Base-by-base conservation (phyloP, 1,140 invertebrate genomes). In the Choristoneura fumiferana region DNA sequence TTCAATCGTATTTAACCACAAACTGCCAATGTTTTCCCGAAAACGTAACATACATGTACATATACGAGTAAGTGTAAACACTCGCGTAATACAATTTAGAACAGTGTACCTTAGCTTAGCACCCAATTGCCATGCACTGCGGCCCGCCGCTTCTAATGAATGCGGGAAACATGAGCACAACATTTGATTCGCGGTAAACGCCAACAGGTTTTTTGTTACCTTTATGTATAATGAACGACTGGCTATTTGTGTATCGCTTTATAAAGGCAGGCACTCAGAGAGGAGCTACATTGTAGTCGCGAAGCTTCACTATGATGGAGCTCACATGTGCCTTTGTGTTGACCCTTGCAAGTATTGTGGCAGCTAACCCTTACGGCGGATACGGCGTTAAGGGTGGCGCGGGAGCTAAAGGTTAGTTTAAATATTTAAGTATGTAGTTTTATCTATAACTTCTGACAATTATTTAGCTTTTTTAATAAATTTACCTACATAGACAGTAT, bases 241-340 rank as follows among this genome's bases (percentile, higher is more conserved):
- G 70, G 61, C 71, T 85, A 84, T 84, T 84, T 84, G 75, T 83
- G 81, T 71, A 73, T 84, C 68, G 83, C 78, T 85, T 85, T 88
- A 88, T 88, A 88, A 86, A 85, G 72, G 69, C 76, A 61, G 65
- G 59, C 65, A 62, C 57, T 61, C 58, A 57, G 65, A 62, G 65
- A 69, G 63, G 64, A 78, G 72, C 67, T 77, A 69, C 75, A 87
- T 79, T 81, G 71, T 79, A 67, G 63, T 68, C 72, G 60, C 70
- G 69, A 80, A 80, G 86, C 77, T 84, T 75, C 76, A 72, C 57
- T 53, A 72, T 67, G 73, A 86, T 84, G 86, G 80, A 84, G 81
- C 77, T 78, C 74, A 69, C 60, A 60, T 73, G 71, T 67, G 76
- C 68, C 43, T 58, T 82, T 53, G 72, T 82, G 63, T 68, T 84